Percentiles rank a stretch among this genome's conserved stretches.
Conservation (phyloP, 2,888 invertebrate species). For the Lepidonotus clava region DNA sequence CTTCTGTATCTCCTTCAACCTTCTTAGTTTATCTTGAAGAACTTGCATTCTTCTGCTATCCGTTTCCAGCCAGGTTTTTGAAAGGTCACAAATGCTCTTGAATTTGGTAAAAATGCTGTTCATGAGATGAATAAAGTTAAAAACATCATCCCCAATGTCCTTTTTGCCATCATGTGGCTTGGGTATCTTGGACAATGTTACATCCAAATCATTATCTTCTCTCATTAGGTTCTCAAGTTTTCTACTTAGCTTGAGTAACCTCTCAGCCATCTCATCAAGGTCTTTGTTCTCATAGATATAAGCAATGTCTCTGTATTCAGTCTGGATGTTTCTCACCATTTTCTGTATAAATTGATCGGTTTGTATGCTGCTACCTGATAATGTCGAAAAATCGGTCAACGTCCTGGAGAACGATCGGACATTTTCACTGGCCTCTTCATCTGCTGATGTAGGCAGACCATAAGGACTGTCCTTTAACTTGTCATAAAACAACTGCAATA, state of each 20-base stretch:
- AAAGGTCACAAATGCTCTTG: conserved; percentile 32
- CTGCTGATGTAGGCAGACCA: background rate
- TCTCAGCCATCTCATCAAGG: conserved; percentile 18
- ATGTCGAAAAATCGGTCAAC: background rate
- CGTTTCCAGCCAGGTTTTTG: conserved; percentile 21
- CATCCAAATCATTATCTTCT: conserved; percentile 14
- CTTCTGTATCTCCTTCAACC: conserved; percentile 24
- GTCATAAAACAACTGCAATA: conserved; percentile 22
- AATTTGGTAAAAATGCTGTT: conserved; percentile 14
- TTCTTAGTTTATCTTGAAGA: conserved; percentile 17
- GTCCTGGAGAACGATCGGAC: background rate
- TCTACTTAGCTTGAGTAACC: background rate
- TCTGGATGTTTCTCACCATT: background rate
- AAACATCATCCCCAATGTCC: conserved; percentile 38
- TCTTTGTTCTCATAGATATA: conserved; percentile 2
- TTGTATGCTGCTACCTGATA: background rate
- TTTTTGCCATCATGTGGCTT: conserved; percentile 40
- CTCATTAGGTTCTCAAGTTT: conserved; percentile 13
- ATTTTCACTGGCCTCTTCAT: background rate
- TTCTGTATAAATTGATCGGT: conserved; percentile 28
- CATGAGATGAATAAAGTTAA: conserved; percentile 39
- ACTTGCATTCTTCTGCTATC: background rate
- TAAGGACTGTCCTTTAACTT: conserved; percentile 24
- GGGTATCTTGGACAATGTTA: conserved; percentile 14
- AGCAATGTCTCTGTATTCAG: conserved; percentile 13